Base-by-base conservation (phyloP, 2,888 invertebrate species). In the Oligia strigilis region DNA sequence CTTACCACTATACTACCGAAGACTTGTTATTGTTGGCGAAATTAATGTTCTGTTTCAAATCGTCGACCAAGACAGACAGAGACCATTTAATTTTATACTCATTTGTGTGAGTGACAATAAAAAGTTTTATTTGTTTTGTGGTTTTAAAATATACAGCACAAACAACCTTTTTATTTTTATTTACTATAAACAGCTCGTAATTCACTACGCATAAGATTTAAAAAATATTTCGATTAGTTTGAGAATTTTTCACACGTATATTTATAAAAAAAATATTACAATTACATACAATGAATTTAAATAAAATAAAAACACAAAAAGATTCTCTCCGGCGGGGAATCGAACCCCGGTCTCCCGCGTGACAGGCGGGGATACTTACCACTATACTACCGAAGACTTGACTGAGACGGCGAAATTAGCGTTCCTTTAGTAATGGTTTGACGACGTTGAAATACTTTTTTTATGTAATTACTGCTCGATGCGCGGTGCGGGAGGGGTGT, bases 291-390 rank as follows among this genome's bases (percentile, higher is more conserved):
- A 2, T n/a, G 6, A 67, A 64, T 40, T 29, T 19, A 40, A 75
- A 62, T 1, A 4, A 60, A 52, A 65, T 0, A 71, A 80, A 81
- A 65, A 65, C 0, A 55, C 82, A 88, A 86, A 86, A 86, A 86
- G 75, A 46, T 5, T 83, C 90, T 90, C 88, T 90, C 89, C 90
- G 90, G 90, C 90, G 90, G 90, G 90, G 90, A 90, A 90, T 90
- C 89, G 89, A 90, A 90, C 89, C 89, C 90, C 89, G 90, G 89
- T 90, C 97, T 97, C 97, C 97, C 97, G 97, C 97, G 97, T 97
- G 97, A 97, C 97, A 97, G 97, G 97, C 97, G 97, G 97, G 97
- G 97, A 97, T 97, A 97, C 97, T 97, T 87, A 97, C 97, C 97
- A 97, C 97, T 97, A 97, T 97, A 97, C 97, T 97, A 97, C 90